Evolutionary conservation across 2,888 invertebrate genomes (phyloP), one percentile per base, ranked within the genome.

Genomic region (Spatulosminthurus flaviceps): DNA sequence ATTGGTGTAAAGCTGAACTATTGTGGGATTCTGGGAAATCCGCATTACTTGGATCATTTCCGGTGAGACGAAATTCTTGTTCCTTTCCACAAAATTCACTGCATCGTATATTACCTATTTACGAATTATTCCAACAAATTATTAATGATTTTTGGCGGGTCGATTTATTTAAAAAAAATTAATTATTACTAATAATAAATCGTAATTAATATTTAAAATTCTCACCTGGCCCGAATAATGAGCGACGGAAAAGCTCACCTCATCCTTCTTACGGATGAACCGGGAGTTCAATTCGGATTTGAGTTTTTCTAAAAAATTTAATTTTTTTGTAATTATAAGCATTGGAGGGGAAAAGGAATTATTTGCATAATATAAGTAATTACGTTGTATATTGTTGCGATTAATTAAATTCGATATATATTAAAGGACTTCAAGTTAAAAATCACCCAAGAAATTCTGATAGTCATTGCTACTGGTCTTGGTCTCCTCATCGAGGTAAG

Each of bases 201-300:
- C n/a, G n/a, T n/a, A n/a, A n/a, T n/a, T n/a, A n/a, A n/a, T 34
- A 34, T 34, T 34, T 34, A 9, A 9, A 34, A 34, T 34, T 11
- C 64, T 74, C 19, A 96, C 92, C 88, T 93, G 93, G 22, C 97
- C 96, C 19, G 96, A 95, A 87, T 94, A 97, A 88, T 97, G 97
- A 28, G 95, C 93, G 28, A 97, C 92, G 29, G 92, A 92, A 86
- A 97, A 95, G 87, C 93, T 92, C 86, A 92, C 79, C 13, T 76
- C 74, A 78, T 82, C 82, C 9, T 72, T 67, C 42, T 78, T 75
- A 22, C 82, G 79, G 66, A 84, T 73, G 74, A 81, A 82, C 77
- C 79, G 81, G 24, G 80, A 75, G 24, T 82, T 66, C 11, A 82
- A 67, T 60, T 81, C 77, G 16, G 71, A 67, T 13, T 81, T 67